A percentile compares a stretch with the other conserved stretches of the same genome.
Conservation (phyloP, 2,113 vertebrate genomes). For the Pantherophis guttatus region DNA sequence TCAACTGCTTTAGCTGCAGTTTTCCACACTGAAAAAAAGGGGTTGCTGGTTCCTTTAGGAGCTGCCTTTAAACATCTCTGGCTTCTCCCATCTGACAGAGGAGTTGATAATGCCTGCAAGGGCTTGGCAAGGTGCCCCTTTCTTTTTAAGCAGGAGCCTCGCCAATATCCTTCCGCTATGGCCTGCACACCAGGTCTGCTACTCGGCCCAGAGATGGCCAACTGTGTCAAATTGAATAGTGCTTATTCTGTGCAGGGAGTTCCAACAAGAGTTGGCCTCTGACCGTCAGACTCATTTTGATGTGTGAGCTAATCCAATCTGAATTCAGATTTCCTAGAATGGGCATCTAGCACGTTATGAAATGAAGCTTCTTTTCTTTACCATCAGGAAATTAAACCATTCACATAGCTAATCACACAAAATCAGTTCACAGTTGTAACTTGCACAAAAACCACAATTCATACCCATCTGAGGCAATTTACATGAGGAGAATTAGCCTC, state of each 20-base stretch:
- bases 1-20: constrained; percentile 34
- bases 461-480: not conserved
- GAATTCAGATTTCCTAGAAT: constrained; percentile 42
- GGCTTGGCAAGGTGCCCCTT: constrained; percentile 20
- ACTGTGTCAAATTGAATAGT: not conserved
- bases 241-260: constrained; percentile 25
- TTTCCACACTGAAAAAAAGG: not conserved
- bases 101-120: not conserved
- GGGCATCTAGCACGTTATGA: constrained; percentile 5
- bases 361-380: constrained; percentile 8
- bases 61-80: not conserved
- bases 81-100: not conserved
- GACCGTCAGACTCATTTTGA: constrained; percentile 38
- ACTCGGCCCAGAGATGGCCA: not conserved
- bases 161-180: not conserved
- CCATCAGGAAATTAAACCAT: constrained; percentile 37
- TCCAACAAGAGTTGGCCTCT: constrained; percentile 31
- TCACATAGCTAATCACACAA: constrained; percentile 1
- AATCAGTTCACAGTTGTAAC: not conserved
- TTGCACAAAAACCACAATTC: constrained; percentile 13
- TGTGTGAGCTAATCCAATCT: constrained; percentile 41
- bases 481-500: not conserved
- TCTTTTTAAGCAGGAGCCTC: not conserved
- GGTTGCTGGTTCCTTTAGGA: not conserved
- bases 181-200: not conserved